phyloP scores from a whole-genome alignment of 2,113 vertebrate genomes.

The Passer domesticus region DNA sequence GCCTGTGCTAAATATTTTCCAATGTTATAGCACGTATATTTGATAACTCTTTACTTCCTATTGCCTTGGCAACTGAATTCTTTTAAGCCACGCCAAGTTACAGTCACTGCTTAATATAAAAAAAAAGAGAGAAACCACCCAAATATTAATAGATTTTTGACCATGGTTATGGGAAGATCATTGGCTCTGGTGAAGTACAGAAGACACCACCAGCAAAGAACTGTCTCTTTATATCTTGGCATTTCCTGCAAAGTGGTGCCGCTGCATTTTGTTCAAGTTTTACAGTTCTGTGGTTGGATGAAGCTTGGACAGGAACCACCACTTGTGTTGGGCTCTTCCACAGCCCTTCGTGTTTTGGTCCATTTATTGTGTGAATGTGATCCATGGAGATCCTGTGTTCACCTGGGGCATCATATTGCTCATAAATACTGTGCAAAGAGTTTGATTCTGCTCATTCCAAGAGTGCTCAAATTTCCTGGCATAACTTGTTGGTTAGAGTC shows the following conservation, averaged over 20 bases:
- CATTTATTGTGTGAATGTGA: neutral
- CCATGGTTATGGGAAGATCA: slow-evolving; percentile 13
- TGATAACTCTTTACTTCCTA: neutral
- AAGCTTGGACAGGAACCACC: neutral
- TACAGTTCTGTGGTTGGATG: neutral
- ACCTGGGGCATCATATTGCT: neutral
- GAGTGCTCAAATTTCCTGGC: neutral
- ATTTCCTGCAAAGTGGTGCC: neutral
- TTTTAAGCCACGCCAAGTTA: slow-evolving; percentile 7
- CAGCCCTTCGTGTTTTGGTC: neutral
- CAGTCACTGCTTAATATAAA: neutral
- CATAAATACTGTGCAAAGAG: neutral
- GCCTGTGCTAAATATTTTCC: neutral
- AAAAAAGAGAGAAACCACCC: neutral
- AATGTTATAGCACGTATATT: neutral
- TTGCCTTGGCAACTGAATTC: neutral
- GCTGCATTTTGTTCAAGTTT: neutral
- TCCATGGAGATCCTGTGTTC: neutral
- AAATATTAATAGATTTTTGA: slow-evolving; percentile 23
- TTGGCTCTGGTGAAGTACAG: neutral
- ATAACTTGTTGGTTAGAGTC: neutral
- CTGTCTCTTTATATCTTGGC: neutral
- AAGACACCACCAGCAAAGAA: neutral
- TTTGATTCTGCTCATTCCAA: neutral
- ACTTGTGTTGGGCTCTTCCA: neutral